Evolutionary conservation across 2,888 invertebrate species (phyloP).

Genomic region (Helicoverpa assulta): DNA sequence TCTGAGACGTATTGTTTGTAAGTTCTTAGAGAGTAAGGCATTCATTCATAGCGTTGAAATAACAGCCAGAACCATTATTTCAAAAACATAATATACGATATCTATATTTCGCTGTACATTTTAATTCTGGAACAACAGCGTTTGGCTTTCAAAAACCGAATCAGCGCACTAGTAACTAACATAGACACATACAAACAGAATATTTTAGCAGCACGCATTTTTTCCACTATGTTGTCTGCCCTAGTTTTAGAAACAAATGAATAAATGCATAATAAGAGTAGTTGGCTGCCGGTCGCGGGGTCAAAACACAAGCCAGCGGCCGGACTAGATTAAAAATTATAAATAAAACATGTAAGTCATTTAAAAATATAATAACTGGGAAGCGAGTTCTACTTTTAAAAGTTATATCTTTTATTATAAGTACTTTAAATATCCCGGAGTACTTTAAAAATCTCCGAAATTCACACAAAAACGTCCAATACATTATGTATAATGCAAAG

Average conservation of each 20-base stretch:
- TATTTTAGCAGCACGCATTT: slow-evolving; percentile 30
- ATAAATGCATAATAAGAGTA: slow-evolving; percentile 10
- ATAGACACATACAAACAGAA: slow-evolving; percentile 33
- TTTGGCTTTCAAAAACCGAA: slow-evolving; percentile 34
- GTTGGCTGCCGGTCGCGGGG: neutral
- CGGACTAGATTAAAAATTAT: neutral
- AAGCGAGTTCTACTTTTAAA: neutral
- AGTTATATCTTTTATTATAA: neutral
- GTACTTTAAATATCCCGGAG: too few relatives aligned
- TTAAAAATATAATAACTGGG: neutral
- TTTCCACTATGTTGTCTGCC: neutral
- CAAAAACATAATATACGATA: too few relatives aligned
- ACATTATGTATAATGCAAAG: too few relatives aligned
- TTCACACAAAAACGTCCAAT: too few relatives aligned
- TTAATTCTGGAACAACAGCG: slow-evolving; percentile 6
- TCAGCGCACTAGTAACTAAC: slow-evolving; percentile 29
- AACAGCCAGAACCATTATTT: too few relatives aligned
- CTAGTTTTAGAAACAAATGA: slow-evolving; percentile 26
- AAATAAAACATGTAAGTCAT: neutral
- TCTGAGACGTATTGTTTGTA: too few relatives aligned
- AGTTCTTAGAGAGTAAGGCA: too few relatives aligned
- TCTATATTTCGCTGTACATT: neutral
- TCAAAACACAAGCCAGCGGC: neutral
- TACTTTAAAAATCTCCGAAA: too few relatives aligned
- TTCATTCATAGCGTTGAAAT: too few relatives aligned